Conservation (phyloP, 2,113 vertebrate genomes). For the Pholis gunnellus region DNA sequence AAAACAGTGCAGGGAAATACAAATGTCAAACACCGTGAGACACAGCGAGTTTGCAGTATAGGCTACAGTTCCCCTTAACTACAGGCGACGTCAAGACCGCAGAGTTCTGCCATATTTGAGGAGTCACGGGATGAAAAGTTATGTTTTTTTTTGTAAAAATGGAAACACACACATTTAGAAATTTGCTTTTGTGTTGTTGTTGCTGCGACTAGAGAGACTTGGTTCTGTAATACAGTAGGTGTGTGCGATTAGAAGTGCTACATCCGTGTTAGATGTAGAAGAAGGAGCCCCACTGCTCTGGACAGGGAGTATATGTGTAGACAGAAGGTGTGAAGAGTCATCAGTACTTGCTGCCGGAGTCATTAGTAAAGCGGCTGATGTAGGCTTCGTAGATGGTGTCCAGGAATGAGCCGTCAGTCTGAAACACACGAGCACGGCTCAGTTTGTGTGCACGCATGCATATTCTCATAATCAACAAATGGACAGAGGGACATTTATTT, state of each 20-base stretch:
- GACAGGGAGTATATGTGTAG: conserved; percentile 5
- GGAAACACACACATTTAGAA: neutral
- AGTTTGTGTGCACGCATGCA: neutral
- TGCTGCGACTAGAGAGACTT: neutral
- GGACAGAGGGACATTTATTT: neutral
- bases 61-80: conserved; percentile 2
- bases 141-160: neutral
- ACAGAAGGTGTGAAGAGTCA: conserved; percentile 38
- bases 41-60: conserved; percentile 4
- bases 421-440: conserved; percentile 78
- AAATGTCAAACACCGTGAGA: neutral
- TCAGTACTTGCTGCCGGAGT: conserved; percentile 68
- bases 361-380: conserved; percentile 74
- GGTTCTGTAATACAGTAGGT: neutral
- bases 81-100: conserved; percentile 1
- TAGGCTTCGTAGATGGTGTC: conserved; percentile 94
- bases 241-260: neutral
- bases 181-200: neutral
- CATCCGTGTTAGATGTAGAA: conserved; percentile 13
- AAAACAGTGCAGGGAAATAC: conserved; percentile 7
- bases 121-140: neutral
- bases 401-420: conserved; percentile 93
- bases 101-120: neutral
- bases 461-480: neutral
- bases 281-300: neutral